A percentile compares a stretch with the other conserved stretches of the same genome.
Evolutionary conservation across 2,797 vertebrate species (phyloP).

Genomic region (Gymnothorax reevesii): DNA sequence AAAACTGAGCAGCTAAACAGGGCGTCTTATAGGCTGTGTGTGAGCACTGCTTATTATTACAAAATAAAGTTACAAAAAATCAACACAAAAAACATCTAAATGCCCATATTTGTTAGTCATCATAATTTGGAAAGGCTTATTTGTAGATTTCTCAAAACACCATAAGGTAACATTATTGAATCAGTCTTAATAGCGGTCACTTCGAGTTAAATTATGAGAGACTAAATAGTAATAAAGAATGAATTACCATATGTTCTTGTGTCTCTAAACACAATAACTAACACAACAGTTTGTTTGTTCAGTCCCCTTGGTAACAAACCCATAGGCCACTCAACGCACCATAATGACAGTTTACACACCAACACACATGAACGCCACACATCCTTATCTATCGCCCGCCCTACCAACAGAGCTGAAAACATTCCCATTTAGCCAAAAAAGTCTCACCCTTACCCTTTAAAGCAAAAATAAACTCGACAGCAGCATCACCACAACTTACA

Average conservation of each 20-base stretch:
- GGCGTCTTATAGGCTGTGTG: background rate
- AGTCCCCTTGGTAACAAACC: conserved; percentile 82
- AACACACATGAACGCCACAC: conserved; percentile 60
- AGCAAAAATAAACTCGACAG: conserved; percentile 37
- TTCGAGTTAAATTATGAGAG: background rate
- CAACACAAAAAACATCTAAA: background rate
- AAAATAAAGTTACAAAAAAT: background rate
- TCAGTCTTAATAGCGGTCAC: background rate
- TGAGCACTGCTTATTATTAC: background rate
- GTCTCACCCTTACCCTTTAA: conserved; percentile 38
- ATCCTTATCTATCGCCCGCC: conserved; percentile 47
- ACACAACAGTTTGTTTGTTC: conserved; percentile 82
- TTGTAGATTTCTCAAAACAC: conserved; percentile 12
- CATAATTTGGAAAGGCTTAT: background rate
- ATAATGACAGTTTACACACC: conserved; percentile 69
- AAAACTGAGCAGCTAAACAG: conserved; percentile 28
- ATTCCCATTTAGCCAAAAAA: conserved; percentile 22
- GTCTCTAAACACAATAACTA: conserved; percentile 68
- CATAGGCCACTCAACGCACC: conserved; percentile 74
- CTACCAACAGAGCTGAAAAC: conserved; percentile 10
- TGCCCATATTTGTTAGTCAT: background rate
- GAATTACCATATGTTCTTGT: conserved; percentile 54
- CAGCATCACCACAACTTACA: conserved; percentile 29
- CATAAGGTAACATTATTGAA: background rate
- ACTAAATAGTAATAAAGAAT: background rate